phyloP scores from a whole-genome alignment of 2,113 vertebrate species.

The Elephas maximus region DNA sequence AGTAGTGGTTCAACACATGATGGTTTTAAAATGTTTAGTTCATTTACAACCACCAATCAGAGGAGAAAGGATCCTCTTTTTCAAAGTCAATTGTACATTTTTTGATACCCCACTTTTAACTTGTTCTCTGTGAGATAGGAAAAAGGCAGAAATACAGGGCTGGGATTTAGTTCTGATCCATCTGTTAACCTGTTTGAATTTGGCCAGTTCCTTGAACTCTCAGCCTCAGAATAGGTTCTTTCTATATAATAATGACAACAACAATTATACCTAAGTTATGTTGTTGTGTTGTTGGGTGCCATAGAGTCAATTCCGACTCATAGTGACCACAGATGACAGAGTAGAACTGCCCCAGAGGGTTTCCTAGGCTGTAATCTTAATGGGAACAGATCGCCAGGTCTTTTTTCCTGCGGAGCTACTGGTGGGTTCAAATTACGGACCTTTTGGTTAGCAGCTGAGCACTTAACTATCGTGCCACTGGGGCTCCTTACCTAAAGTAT shows the following conservation, averaged over 20 bases:
- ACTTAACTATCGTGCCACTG: background rate
- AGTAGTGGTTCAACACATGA: background rate
- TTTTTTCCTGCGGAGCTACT: background rate
- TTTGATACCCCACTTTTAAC: background rate
- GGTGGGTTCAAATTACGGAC: background rate
- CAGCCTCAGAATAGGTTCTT: background rate
- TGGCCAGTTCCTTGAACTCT: background rate
- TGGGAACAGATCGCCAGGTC: background rate
- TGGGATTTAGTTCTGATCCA: constrained; percentile 20
- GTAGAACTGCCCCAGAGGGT: background rate
- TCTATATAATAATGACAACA: background rate
- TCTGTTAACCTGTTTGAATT: background rate
- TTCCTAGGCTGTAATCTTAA: background rate
- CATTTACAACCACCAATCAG: background rate
- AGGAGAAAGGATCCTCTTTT: background rate
- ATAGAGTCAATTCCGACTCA: background rate
- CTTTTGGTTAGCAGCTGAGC: background rate
- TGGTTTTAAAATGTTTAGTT: background rate
- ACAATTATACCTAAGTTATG: background rate
- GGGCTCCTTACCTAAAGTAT: background rate
- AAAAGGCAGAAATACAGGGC: constrained; percentile 17
- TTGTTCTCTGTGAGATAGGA: background rate
- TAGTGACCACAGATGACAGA: background rate
- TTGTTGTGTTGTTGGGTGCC: background rate
- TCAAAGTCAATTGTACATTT: background rate